phyloP scores from a whole-genome alignment of 2,888 invertebrate genomes.

The Phyllotreta striolata region DNA sequence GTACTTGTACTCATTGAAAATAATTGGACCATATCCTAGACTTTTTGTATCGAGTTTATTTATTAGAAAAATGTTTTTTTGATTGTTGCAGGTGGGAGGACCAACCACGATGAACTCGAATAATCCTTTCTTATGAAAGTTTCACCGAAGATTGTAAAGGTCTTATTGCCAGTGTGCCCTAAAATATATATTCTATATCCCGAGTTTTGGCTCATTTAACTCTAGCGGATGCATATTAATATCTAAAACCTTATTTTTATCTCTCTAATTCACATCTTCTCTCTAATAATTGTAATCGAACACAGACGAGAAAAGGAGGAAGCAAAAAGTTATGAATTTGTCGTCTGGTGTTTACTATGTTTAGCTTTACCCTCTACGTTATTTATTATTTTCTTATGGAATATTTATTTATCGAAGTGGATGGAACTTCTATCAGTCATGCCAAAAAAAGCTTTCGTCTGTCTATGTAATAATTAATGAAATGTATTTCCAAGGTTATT shows the following conservation, averaged over 20 bases:
- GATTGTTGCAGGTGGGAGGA: constrained; percentile 57
- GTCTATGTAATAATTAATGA: constrained; percentile 12
- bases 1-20: no score
- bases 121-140: constrained; percentile 68
- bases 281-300: constrained; percentile 36
- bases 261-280: constrained; percentile 42
- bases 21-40: no score
- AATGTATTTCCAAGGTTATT: neutral
- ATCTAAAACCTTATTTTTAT: constrained; percentile 36
- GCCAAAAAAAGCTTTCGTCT: constrained; percentile 50
- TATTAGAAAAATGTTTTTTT: constrained; percentile 34
- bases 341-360: constrained; percentile 22
- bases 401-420: constrained; percentile 45
- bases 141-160: constrained; percentile 11
- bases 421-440: constrained; percentile 46
- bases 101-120: constrained; percentile 62
- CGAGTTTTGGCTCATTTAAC: constrained; percentile 41
- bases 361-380: constrained; percentile 39
- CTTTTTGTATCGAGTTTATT: no score
- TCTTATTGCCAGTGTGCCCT: constrained; percentile 41
- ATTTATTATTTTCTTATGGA: constrained; percentile 47
- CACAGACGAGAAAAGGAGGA: constrained; percentile 19
- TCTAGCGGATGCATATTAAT: constrained; percentile 39
- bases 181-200: constrained; percentile 26
- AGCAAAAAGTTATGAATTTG: neutral